Base-by-base conservation (phyloP, 2,888 invertebrate species). In the Drosophila mayaguana region DNA sequence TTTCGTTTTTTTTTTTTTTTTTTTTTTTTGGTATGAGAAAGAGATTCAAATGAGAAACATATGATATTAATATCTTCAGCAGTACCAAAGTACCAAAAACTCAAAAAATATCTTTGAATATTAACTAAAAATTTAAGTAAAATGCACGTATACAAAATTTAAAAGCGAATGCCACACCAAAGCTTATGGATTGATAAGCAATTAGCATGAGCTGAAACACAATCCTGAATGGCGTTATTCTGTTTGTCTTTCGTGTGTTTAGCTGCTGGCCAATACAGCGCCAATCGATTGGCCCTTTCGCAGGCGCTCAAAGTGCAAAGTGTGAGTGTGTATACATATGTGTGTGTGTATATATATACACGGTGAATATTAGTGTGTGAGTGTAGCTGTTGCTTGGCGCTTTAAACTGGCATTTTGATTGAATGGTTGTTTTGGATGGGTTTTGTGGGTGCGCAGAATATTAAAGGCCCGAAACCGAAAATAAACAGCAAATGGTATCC, bases 41-140 rank as follows among this genome's bases (percentile, higher is more conserved):
- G 60, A 79, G 78, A 79, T 79, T 83, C 60, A 75, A 75, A 83
- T 73, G 78, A 81, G 75, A 72, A 80, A 79, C 70, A 75, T 48
- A 71, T 50, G 61, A 67, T 67, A 73, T 72, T 73, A 72, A 50
- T 75, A 65, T 61, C 42, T 61, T 61, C 11, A 66, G 55, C 65
- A 78, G 38, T 65, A 61, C 34, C 62, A 63, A 63, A 55, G 46
- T 54, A 61, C 25, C 50, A 53, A 38, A 62, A 53, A 53, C 59
- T 20, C 20, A 18, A 67, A 56, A 46, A 25, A 4, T 11, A 34
- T n/a, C 8, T n/a, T 56, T 56, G 12, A 18, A 38, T 0, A 57
- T 11, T 25, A 46, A 4, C 34, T 20, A 5, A 34, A 43, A 18
- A 38, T 12, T 6, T 3, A 57, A 8, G 36, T 34, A 2, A 43